Percentiles rank a stretch among this genome's conserved stretches.
phyloP scores from a whole-genome alignment of 2,888 invertebrate genomes.

The Panopea generosa region DNA sequence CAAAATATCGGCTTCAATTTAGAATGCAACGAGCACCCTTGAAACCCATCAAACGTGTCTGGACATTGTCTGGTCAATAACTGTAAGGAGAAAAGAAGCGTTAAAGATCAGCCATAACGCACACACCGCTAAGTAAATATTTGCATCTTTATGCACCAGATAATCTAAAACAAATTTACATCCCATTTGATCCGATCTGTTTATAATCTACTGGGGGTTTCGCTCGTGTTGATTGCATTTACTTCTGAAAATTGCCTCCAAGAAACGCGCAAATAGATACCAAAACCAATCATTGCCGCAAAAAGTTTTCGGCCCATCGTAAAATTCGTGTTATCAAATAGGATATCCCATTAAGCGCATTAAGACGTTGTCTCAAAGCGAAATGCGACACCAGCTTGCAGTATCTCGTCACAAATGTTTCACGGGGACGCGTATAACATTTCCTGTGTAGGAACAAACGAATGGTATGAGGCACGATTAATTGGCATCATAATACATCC shows the following conservation, averaged over 20 bases:
- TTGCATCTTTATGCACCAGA: slow-evolving; percentile 38
- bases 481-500: slow-evolving; percentile 54
- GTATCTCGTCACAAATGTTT: slow-evolving; percentile 35
- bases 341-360: slow-evolving; percentile 56
- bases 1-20: no score
- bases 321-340: slow-evolving; percentile 41
- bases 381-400: slow-evolving; percentile 47
- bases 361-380: slow-evolving; percentile 51
- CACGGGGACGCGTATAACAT: slow-evolving; percentile 32
- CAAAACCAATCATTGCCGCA: slow-evolving; percentile 41
- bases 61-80: no score
- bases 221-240: slow-evolving; percentile 58
- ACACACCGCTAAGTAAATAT: slow-evolving; percentile 37
- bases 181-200: slow-evolving; percentile 44
- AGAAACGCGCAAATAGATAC: slow-evolving; percentile 30
- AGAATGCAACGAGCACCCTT: no score
- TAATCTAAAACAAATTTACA: slow-evolving; percentile 63
- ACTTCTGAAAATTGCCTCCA: slow-evolving; percentile 49
- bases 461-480: slow-evolving; percentile 59
- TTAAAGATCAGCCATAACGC: background rate
- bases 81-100: background rate
- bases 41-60: no score
- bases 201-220: slow-evolving; percentile 47
- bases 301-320: slow-evolving; percentile 44
- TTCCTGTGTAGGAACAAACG: slow-evolving; percentile 53